Percentiles rank a stretch among this genome's conserved stretches.
phyloP scores from a whole-genome alignment of 2,888 invertebrate genomes.

The Nephrotoma guestfalica region DNA sequence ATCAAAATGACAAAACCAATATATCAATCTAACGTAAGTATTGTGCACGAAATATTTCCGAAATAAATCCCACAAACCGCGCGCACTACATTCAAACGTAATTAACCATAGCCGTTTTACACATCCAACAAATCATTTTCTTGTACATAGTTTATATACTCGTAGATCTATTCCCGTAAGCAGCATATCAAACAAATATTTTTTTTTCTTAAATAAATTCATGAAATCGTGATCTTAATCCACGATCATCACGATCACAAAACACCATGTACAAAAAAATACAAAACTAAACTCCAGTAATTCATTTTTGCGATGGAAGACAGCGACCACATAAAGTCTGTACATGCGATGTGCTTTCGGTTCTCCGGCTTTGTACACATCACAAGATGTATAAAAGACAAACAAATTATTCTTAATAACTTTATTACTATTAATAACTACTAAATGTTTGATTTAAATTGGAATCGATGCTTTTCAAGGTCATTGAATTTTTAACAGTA shows the following conservation, averaged over 20 bases:
- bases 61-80: background rate
- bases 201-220: conserved; percentile 16
- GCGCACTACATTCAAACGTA: background rate
- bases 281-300: background rate
- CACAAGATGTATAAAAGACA: background rate
- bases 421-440: background rate
- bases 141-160: background rate
- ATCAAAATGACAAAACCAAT: background rate
- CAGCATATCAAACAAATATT: background rate
- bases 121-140: background rate
- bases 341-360: background rate
- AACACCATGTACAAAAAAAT: background rate
- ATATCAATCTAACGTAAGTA: background rate
- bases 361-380: background rate
- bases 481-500: background rate
- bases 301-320: background rate
- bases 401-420: background rate
- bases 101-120: background rate
- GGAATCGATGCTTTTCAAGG: background rate
- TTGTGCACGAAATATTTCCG: background rate
- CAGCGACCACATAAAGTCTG: background rate
- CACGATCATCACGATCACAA: background rate
- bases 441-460: background rate
- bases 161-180: background rate
- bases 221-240: conserved; percentile 12